phyloP scores from a whole-genome alignment of 2,113 vertebrate genomes.

The Cervus canadensis region DNA sequence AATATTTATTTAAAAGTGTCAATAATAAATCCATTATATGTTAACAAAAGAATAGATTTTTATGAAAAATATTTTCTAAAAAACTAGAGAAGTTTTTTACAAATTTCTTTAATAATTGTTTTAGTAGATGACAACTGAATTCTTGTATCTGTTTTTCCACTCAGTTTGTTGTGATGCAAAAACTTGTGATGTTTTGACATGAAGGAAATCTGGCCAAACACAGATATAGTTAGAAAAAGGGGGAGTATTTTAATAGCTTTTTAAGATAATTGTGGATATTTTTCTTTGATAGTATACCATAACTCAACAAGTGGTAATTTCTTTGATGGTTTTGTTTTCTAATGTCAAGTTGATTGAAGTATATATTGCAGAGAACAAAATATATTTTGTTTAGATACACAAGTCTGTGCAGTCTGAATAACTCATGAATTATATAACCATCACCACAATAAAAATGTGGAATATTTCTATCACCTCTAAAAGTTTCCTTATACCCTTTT shows the following conservation, averaged over 20 bases:
- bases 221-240: not conserved
- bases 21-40: not conserved
- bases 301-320: not conserved
- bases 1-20: not conserved
- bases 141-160: not conserved
- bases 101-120: not conserved
- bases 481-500: not conserved
- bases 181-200: not conserved
- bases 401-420: not conserved
- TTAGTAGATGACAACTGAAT: not conserved
- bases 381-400: not conserved
- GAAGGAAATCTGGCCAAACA: not conserved
- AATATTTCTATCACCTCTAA: not conserved
- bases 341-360: not conserved
- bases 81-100: not conserved
- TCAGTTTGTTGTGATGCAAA: not conserved
- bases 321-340: not conserved
- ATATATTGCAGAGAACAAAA: not conserved
- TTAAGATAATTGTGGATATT: not conserved
- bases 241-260: not conserved
- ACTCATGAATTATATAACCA: not conserved
- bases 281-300: not conserved
- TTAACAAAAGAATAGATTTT: slow-evolving; percentile 23
- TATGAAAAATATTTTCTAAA: slow-evolving; percentile 25
- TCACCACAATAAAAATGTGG: not conserved